phyloP scores from a whole-genome alignment of 2,888 invertebrate genomes.

The Anaspis maculata region DNA sequence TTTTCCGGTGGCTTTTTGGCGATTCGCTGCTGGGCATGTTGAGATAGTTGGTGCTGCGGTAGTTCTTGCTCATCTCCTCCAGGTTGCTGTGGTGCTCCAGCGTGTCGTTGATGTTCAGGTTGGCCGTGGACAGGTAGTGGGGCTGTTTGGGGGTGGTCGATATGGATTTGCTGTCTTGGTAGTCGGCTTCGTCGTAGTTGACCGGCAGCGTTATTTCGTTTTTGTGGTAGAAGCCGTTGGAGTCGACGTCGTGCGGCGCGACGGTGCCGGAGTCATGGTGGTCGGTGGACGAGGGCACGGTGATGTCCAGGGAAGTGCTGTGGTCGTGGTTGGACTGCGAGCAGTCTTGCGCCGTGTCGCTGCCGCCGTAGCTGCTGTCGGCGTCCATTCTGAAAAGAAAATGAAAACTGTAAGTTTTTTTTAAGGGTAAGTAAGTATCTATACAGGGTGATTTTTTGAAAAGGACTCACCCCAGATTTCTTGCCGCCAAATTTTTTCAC shows the following conservation, averaged over 20 bases:
- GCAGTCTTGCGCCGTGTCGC: constrained; percentile 40
- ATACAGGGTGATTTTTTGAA: too few species aligned
- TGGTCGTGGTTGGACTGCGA: constrained; percentile 27
- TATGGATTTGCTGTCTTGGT: constrained; percentile 21
- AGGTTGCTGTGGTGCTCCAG: constrained; percentile 31
- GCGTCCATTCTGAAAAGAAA: constrained; percentile 40
- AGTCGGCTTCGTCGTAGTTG: constrained; percentile 36
- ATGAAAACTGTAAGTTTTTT: too few species aligned
- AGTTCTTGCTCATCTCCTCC: constrained; percentile 38
- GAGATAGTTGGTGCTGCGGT: constrained; percentile 38
- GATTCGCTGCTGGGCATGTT: constrained; percentile 27
- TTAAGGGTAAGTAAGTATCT: too few species aligned
- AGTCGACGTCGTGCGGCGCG: constrained; percentile 13
- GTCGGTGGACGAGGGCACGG: constrained; percentile 10
- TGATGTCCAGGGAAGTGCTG: constrained; percentile 22
- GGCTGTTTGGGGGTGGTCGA: constrained; percentile 32
- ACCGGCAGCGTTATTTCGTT: constrained; percentile 41
- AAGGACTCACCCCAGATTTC: too few species aligned
- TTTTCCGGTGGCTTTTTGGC: constrained; percentile 18
- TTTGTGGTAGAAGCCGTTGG: constrained; percentile 35
- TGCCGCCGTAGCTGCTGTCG: constrained; percentile 42
- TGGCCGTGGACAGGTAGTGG: constrained; percentile 38
- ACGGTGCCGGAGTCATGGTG: constrained; percentile 20
- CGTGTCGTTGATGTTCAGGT: constrained; percentile 38
- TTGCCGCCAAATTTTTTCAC: too few species aligned